These are phyloP conservation scores for Drosophila chauvacae DNA, from an alignment of 1,140 invertebrate genomes.

Conservation along the genomic window DNA sequence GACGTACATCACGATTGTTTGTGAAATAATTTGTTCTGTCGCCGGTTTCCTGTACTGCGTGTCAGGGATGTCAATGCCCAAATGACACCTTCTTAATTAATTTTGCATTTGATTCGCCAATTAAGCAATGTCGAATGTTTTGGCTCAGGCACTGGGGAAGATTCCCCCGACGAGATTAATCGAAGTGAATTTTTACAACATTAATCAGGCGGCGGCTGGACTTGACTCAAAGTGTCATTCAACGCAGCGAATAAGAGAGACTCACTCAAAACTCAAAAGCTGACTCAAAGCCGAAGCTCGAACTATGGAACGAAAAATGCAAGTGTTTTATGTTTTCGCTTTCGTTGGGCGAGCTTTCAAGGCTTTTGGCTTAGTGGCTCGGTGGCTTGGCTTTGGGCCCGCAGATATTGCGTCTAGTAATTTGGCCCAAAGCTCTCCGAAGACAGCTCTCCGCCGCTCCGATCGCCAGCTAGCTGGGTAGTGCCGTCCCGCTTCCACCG, in stretches of 20 bases:
- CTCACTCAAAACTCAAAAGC: slow-evolving; percentile 53
- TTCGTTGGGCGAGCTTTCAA: slow-evolving; percentile 76
- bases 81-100: slow-evolving; percentile 61
- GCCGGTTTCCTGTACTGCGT: slow-evolving; percentile 56
- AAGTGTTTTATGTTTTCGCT: slow-evolving; percentile 74
- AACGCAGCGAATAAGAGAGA: slow-evolving; percentile 27
- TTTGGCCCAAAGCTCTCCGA: slow-evolving; percentile 66
- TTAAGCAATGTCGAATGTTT: slow-evolving; percentile 69
- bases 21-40: slow-evolving; percentile 2
- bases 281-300: slow-evolving; percentile 33
- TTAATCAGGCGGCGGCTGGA: slow-evolving; percentile 62
- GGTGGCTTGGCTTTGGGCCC: slow-evolving; percentile 40
- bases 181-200: slow-evolving; percentile 68
- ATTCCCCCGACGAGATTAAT: slow-evolving; percentile 66
- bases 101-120: slow-evolving; percentile 41
- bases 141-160: slow-evolving; percentile 31
- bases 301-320: slow-evolving; percentile 68
- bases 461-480: slow-evolving; percentile 16
- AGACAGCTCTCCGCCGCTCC: slow-evolving; percentile 20
- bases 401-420: slow-evolving; percentile 49
- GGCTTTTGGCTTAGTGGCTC: slow-evolving; percentile 44
- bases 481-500: slow-evolving; percentile 55
- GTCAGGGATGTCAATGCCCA: slow-evolving; percentile 69
- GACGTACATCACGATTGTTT: slow-evolving; percentile 26
- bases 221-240: slow-evolving; percentile 67